These are phyloP conservation scores for Temnothorax curvispinosus DNA, from an alignment of 1,140 invertebrate genomes.

Conservation along the genomic window DNA sequence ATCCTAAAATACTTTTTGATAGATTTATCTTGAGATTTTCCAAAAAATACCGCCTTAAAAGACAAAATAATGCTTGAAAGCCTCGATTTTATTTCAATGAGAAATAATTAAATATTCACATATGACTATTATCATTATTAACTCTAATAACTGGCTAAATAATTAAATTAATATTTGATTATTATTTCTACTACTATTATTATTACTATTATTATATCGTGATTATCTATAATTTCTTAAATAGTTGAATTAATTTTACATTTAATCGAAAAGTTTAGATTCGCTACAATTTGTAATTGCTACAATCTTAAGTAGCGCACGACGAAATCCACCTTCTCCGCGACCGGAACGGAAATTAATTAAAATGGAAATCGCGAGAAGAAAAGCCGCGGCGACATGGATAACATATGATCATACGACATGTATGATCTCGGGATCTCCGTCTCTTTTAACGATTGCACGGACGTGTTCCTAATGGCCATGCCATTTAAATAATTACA, in stretches of 20 bases:
- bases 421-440: slow-evolving; percentile 23
- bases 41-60: neutral
- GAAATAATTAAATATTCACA: neutral
- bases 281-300: neutral
- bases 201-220: neutral
- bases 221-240: neutral
- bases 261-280: neutral
- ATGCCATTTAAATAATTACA: slow-evolving; percentile 54
- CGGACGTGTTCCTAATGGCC: slow-evolving; percentile 31
- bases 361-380: slow-evolving; percentile 52
- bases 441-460: neutral
- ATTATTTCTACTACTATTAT: too few species aligned
- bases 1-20: neutral
- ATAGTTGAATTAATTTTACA: neutral
- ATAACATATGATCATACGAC: slow-evolving; percentile 35
- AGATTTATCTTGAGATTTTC: neutral
- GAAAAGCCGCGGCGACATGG: slow-evolving; percentile 3
- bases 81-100: neutral
- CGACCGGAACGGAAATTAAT: slow-evolving; percentile 23
- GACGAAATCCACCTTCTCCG: neutral
- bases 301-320: neutral
- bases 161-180: neutral
- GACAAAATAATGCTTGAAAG: neutral
- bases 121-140: neutral
- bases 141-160: neutral